Base-by-base conservation (phyloP, 1,140 invertebrate genomes). In the Drosophila chauvacae region DNA sequence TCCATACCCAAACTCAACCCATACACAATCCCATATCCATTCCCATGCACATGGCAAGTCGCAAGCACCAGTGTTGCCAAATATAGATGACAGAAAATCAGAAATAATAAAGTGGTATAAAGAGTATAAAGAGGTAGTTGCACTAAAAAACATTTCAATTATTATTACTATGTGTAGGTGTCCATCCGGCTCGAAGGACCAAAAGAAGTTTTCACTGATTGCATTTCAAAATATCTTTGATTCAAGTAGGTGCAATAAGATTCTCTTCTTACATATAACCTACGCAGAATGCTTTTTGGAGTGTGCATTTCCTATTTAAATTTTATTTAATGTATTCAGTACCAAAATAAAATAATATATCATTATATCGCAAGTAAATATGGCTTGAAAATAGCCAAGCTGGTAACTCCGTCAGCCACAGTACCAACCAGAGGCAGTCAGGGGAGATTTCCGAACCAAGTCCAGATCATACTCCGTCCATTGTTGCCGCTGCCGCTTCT, bases 391-490 rank as follows among this genome's bases (percentile, higher is more conserved):
- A 28, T 4, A 44, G 47, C 47, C n/a, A 35, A 35, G 4, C 14
- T 30, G n/a, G 23, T 11, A 18, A 33, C 62, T 26, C 37, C n/a
- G 11, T 14, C 7, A 62, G 41, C 77, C 62, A 45, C 66, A 77
- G 23, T 42, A 16, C 33, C 47, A 33, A 57, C 51, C 75, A 57
- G 44, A 57, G 73, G 63, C 81, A 85, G 62, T 69, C 77, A 60
- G 50, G 63, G 82, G 76, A 58, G 74, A 82, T 82, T 85, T 86
- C 77, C 82, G 56, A 63, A 62, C 73, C 68, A 56, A 73, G 55
- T 68, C 65, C 75, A 68, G 73, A 68, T 68, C 62, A 77, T 58
- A 51, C 47, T n/a, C 23, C 23, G 68, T 55, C 68, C 55, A 64
- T 45, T 72, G 76, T 62, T 62, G 66, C 51, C 51, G 59, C 63